These are phyloP conservation scores for Mesorhabditis belari DNA, from an alignment of 2,888 invertebrate species.

Conservation along the genomic window DNA sequence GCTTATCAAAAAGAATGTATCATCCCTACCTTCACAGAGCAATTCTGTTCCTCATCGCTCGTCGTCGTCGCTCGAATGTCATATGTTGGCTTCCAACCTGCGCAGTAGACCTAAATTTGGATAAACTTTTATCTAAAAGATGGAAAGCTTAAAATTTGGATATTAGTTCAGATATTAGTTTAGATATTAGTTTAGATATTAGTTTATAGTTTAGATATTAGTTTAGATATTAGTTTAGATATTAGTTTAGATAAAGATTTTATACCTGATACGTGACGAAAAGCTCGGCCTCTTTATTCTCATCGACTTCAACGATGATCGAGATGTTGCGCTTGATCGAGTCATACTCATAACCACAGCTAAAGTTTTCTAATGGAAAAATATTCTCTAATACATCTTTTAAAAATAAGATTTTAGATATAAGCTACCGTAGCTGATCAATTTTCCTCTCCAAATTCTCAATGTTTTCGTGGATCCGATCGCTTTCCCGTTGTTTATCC, in stretches of 20 bases:
- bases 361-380: too few species aligned
- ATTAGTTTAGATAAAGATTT: neutral
- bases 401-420: neutral
- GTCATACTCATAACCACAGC: constrained; percentile 47
- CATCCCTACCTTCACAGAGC: constrained; percentile 25
- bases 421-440: constrained; percentile 34
- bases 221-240: too few species aligned
- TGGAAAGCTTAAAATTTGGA: too few species aligned
- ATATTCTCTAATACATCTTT: neutral
- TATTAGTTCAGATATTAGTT: too few species aligned
- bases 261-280: constrained; percentile 51
- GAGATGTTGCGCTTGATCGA: constrained; percentile 50
- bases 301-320: constrained; percentile 51
- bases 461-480: constrained; percentile 39
- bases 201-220: too few species aligned
- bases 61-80: constrained; percentile 54
- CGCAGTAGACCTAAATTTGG: constrained; percentile 53
- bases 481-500: constrained; percentile 30
- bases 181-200: too few species aligned
- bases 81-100: constrained; percentile 56
- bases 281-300: constrained; percentile 44
- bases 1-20: too few species aligned
- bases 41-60: constrained; percentile 41
- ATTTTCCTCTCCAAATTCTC: constrained; percentile 40
- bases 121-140: too few species aligned